These are phyloP conservation scores for Merops nubicus DNA, from an alignment of 2,113 vertebrate genomes.

Conservation along the genomic window DNA sequence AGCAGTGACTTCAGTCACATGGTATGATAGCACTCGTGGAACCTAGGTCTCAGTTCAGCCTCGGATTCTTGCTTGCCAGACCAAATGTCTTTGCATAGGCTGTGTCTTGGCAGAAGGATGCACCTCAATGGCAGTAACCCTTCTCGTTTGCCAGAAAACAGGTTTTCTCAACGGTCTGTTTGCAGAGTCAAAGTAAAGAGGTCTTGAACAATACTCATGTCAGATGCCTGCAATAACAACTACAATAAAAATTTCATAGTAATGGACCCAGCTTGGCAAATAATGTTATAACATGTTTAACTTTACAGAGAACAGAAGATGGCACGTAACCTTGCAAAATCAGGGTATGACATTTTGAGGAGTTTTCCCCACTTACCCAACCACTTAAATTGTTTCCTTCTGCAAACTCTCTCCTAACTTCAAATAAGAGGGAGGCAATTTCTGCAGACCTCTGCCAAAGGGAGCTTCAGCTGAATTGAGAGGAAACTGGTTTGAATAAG, in stretches of 20 bases:
- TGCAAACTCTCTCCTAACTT: not conserved
- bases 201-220: not conserved
- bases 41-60: not conserved
- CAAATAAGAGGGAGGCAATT: not conserved
- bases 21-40: not conserved
- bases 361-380: not conserved
- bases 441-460: slow-evolving; percentile 7
- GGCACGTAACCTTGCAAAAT: not conserved
- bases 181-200: not conserved
- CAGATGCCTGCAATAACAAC: not conserved
- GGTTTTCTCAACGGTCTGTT: not conserved
- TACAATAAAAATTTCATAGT: not conserved
- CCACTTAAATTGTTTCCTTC: not conserved
- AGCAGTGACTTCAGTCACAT: not conserved
- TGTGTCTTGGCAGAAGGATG: not conserved
- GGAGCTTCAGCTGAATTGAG: not conserved
- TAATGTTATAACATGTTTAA: not conserved
- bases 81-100: not conserved
- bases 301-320: not conserved
- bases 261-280: not conserved
- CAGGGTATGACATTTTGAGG: not conserved
- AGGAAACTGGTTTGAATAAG: not conserved
- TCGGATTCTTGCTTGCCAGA: not conserved
- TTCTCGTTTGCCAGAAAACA: not conserved
- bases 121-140: not conserved